These are phyloP conservation scores for Diachrysia chrysitis DNA, from an alignment of 2,888 invertebrate genomes.

Conservation along the genomic window DNA sequence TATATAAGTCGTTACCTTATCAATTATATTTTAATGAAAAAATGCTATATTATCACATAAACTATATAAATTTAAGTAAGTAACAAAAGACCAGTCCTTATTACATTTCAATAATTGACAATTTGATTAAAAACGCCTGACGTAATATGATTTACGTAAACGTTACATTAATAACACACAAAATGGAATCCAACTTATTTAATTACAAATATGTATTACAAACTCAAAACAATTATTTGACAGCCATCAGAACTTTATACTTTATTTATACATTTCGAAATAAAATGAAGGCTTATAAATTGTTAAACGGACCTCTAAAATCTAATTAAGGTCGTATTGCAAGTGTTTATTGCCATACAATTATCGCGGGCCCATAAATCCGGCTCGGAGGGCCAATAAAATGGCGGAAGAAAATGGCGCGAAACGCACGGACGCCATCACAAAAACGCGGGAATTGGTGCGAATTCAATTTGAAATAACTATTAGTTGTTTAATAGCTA, in stretches of 20 bases:
- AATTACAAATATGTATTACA: background rate
- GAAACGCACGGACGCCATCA: constrained; percentile 63
- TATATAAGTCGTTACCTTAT: too few relatives aligned
- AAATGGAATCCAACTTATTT: background rate
- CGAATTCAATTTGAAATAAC: constrained; percentile 52
- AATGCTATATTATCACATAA: too few relatives aligned
- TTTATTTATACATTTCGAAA: too few relatives aligned
- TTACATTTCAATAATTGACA: too few relatives aligned
- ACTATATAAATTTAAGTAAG: too few relatives aligned
- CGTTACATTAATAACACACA: background rate
- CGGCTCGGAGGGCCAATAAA: constrained; percentile 78
- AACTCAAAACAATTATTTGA: constrained; percentile 7
- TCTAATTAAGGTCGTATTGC: constrained; percentile 74
- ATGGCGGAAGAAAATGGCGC: constrained; percentile 69
- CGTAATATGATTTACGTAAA: background rate
- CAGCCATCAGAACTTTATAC: background rate
- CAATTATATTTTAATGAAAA: too few relatives aligned
- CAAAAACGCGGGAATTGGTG: constrained; percentile 47
- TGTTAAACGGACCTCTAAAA: constrained; percentile 67
- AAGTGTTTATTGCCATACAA: constrained; percentile 75
- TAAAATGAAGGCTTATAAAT: constrained; percentile 53
- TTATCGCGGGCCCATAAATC: constrained; percentile 75
- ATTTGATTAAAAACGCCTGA: background rate
- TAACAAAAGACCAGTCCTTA: too few relatives aligned
- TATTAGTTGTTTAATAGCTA: constrained; percentile 54